Base-by-base conservation (phyloP, 2,888 invertebrate genomes). In the Drosophila histrio region DNA sequence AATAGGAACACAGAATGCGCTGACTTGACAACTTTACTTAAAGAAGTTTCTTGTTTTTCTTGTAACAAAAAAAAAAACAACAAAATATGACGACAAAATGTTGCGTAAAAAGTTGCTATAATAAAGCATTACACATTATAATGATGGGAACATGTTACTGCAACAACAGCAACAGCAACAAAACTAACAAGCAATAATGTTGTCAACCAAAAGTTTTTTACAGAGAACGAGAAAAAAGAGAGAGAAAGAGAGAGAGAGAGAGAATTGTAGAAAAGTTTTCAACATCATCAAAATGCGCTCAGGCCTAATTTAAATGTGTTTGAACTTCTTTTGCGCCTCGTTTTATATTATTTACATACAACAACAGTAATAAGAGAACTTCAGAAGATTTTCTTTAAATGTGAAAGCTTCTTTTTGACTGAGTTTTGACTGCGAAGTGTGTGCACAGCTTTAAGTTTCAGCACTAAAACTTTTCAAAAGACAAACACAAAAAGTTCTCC, bases 261-360 rank as follows among this genome's bases (percentile, higher is more conserved):
- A 7, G 38, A n/a, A 22, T 22, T 58, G 57, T 26, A 34, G 60
- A 47, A 70, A 82, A 79, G 58, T 76, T 79, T 79, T 46, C 60
- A 79, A 58, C 84, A 83, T 79, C 79, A 83, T 79, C 84, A 79
- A 79, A 79, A 76, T 83, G 72, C 67, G 80, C 77, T 79, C 77
- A 83, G 83, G 79, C 79, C 84, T 79, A 79, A 79, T 79, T 79
- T 79, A 83, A 79, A 79, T 79, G 80, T 83, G 73, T 83, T 79
- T 79, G 80, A 79, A 83, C 80, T 79, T 83, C 59, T 74, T 54
- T 56, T 58, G 59, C 65, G 60, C 58, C 52, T 49, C 50, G 38
- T 66, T 66, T 72, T 53, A 47, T 68, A 68, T 79, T 82, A 79
- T 79, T 79, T 79, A 79, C 78, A 79, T 71, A 79, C 41, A 57